These are phyloP conservation scores for Lagopus muta DNA, from an alignment of 2,113 vertebrate species.

Conservation along the genomic window DNA sequence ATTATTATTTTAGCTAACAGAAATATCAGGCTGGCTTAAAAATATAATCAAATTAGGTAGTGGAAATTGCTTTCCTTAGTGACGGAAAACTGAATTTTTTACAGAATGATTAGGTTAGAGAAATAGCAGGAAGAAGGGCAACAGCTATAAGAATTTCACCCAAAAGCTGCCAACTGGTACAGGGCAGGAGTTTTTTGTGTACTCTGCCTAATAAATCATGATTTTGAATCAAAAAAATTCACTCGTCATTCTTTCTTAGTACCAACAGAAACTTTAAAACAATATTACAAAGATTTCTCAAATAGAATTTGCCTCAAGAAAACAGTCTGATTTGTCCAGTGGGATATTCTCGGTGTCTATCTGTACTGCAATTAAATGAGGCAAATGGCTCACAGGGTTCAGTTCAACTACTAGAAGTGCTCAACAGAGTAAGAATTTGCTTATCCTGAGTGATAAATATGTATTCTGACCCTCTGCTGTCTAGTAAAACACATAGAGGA, in stretches of 20 bases:
- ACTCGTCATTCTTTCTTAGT: neutral
- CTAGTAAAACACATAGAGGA: conserved; percentile 76
- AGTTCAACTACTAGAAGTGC: conserved; percentile 39
- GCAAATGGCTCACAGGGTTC: conserved; percentile 23
- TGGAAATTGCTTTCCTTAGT: neutral
- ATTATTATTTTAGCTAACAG: neutral
- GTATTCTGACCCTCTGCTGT: conserved; percentile 72
- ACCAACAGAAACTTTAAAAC: conserved; percentile 23
- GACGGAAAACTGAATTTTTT: neutral
- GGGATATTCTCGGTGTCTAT: neutral
- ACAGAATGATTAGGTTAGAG: neutral
- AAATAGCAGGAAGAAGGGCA: neutral
- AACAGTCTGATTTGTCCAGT: neutral
- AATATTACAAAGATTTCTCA: conserved; percentile 11
- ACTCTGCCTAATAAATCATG: neutral
- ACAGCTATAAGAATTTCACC: neutral
- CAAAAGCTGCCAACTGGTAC: neutral
- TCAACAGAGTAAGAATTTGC: conserved; percentile 75
- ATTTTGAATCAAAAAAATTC: conserved; percentile 20
- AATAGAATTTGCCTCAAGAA: conserved; percentile 36
- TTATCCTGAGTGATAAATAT: conserved; percentile 80
- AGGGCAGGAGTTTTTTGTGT: neutral
- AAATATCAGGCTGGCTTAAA: neutral
- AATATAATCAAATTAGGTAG: neutral
- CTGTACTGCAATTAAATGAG: conserved; percentile 39